Evolutionary conservation across 2,113 vertebrate genomes (phyloP).

Genomic region (Mormyrus iriodes): DNA sequence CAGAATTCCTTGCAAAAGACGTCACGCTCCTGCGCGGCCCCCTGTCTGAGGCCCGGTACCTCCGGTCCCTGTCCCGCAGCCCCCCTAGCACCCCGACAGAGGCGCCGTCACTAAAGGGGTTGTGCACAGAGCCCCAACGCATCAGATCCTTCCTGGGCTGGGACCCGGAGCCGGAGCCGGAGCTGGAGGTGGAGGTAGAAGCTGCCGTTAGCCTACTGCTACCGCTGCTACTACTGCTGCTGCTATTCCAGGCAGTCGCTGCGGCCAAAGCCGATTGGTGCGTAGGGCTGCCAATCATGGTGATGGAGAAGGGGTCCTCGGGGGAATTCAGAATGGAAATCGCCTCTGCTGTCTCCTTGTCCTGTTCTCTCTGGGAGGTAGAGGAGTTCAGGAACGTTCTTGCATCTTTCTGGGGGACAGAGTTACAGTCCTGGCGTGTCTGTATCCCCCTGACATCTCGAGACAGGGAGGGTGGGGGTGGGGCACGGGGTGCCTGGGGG

Average conservation of each 20-base stretch:
- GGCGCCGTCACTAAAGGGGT: conserved; percentile 56
- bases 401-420: conserved; percentile 36
- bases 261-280: conserved; percentile 55
- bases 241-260: conserved; percentile 24
- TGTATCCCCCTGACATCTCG: conserved; percentile 43
- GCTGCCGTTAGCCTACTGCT: background rate
- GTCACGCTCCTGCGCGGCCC: conserved; percentile 57
- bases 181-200: conserved; percentile 10
- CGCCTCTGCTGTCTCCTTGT: conserved; percentile 54
- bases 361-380: conserved; percentile 48
- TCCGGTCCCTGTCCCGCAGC: conserved; percentile 42
- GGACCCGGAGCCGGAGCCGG: conserved; percentile 35
- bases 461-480: conserved; percentile 34
- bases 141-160: conserved; percentile 53
- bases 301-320: conserved; percentile 65
- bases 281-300: conserved; percentile 68
- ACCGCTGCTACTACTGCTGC: conserved; percentile 25
- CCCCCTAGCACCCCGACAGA: conserved; percentile 6
- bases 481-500: conserved; percentile 33
- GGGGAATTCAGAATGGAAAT: conserved; percentile 50
- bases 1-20: conserved; percentile 60
- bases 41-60: conserved; percentile 44
- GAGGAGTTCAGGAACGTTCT: conserved; percentile 4
- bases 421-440: conserved; percentile 41
- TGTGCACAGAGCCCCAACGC: conserved; percentile 64